Evolutionary conservation across 2,113 vertebrate species (phyloP), one percentile per base, ranked within the genome.

Genomic region (Xenus cinereus): DNA sequence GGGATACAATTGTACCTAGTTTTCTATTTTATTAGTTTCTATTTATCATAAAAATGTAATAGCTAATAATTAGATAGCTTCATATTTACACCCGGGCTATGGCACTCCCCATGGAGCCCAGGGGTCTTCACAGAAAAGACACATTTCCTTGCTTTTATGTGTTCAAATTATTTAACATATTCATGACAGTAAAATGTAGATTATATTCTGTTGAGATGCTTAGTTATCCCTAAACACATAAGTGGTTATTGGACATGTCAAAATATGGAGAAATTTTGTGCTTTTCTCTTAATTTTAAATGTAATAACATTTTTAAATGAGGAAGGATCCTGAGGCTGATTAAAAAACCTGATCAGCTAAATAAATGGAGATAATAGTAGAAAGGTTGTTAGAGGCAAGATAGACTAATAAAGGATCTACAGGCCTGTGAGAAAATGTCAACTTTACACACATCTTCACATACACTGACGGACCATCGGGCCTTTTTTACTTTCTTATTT

Each of bases 381-480:
- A 50, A 86, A 75, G 37, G 39, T 24, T 73, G 79, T 91, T 35
- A 50, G n/a, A 73, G 39, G 14, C 28, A 73, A 82, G 37, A 35
- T 10, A 72, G 15, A 32, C 19, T 41, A 60, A 35, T 41, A 79
- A 88, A n/a, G 9, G 11, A 35, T 8, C 32, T n/a, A 48, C 33
- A 63, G 7, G 21, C 56, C 48, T 81, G 28, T 73, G 35, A 75
- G 54, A 76, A 90, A 89, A 53, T 12, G 20, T 27, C 27, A 53
- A 2, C 12, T 66, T 84, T 62, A 39, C 48, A 59, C 10, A 33
- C 11, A 7, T 32, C 46, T 90, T 83, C 62, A 64, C 14, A 21
- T 30, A 14, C 0, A 0, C 43, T 64, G 45, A 23, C 11, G 41
- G 48, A 68, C 14, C 60, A 28, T 2, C 2, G 0, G 26, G 6